Evolutionary conservation across 1,140 invertebrate species (phyloP), one percentile per base, ranked within the genome.

Genomic region (Drosophila albomicans): DNA sequence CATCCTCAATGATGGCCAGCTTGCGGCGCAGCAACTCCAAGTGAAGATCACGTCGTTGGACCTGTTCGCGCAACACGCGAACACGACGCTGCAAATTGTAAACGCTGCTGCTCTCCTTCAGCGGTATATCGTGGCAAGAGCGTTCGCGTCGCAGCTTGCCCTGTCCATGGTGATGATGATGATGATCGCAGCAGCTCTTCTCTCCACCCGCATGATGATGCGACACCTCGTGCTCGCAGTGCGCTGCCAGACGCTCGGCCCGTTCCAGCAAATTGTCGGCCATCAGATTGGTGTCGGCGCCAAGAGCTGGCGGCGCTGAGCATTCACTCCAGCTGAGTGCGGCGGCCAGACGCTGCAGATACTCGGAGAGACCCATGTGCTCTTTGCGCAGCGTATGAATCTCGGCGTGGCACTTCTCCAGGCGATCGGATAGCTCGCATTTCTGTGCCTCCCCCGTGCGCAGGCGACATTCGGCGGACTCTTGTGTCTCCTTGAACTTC

Each of bases 11-110:
- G 1, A 98, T 94, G 62, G 96, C 95, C 32, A 98, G 91, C 93
- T 99, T 99, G 76, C 97, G 95, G 20, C 97, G 94, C 15, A 99
- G 93, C 48, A 99, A 94, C 93, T 98, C 98, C 81, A 98, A 93
- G 91, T 99, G 98, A 3, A 99, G 94, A 92, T 99, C 98, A 82
- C 98, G 96, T 72, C 97, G 95, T 91, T 98, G 97, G 11, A 98
- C 93, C 91, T 98, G 97, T 89, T 99, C 98, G 13, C 97, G 94
- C 1, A 98, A 91, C 2, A 96, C 96, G 74, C 97, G 94, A 1
- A 97, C 95, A 63, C 96, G 94, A 51, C 96, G 93, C 93, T 98
- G 97, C 10, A 98, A 93, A 88, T 97, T 96, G 93, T 98, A 97
- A 6, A 97, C 96, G 3, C 96, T 95, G 3, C 96, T 96, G 15